Evolutionary conservation across 2,113 vertebrate species (phyloP), one percentile per base, ranked within the genome.

Genomic region (Emydocephalus ijimae): DNA sequence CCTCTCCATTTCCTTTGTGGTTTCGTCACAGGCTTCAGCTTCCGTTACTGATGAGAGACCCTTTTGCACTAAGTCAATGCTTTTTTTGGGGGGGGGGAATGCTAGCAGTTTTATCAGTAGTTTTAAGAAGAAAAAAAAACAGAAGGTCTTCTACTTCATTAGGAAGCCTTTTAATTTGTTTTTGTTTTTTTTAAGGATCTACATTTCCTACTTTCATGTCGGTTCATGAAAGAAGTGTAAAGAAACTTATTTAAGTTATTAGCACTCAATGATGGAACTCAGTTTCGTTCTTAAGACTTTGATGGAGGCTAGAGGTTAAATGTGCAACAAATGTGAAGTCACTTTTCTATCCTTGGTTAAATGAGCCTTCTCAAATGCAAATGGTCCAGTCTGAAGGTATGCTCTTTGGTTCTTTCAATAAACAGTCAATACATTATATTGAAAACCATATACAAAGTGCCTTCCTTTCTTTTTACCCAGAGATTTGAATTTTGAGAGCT

Each of bases 1-100:
- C 93, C 93, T 93, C 94, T 93, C 92, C 85, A 94, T 94, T 97
- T 97, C 96, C 97, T 97, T 87, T 96, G 96, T 94, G 96, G 97
- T 92, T 95, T 85, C 92, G 96, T 29, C 92, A 89, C 81, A 89
- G 0, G 18, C 87, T 85, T 34, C 93, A 90, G n/a, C 91, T 88
- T 85, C 89, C 0, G 5, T 92, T 95, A 0, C 61, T 90, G 85
- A 26, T 87, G 90, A 90, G 91, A 59, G 34, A 7, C 34, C 1
- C 14, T 1, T n/a, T 5, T 29, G 45, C 11, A n/a, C 0, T 52
- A 55, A 64, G 87, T 34, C 34, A 95, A 92, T 11, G 39, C 91
- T 3, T 24, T 57, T 8, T 23, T 8, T 23, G 54, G 0, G n/a
- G n/a, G n/a, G n/a, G n/a, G n/a, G n/a, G 90, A 81, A n/a, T 85